Percentiles rank a stretch among this genome's conserved stretches.
phyloP scores from a whole-genome alignment of 2,888 invertebrate genomes.

The Chromoteleia sp. region DNA sequence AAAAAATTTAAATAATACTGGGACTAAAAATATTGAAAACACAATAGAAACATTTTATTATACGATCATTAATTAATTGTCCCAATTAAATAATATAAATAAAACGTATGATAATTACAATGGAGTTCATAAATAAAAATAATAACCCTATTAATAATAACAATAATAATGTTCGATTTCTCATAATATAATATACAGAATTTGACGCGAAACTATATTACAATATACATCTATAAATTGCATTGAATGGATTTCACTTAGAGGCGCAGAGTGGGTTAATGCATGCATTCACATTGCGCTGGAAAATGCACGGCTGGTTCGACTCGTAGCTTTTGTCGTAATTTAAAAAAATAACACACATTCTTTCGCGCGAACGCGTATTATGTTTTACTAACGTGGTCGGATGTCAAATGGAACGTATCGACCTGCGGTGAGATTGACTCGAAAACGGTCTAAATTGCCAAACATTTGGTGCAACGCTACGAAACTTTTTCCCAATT shows the following conservation, averaged over 20 bases:
- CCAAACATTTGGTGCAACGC: conserved; percentile 38
- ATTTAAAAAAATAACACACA: conserved; percentile 50
- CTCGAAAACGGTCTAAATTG: conserved; percentile 35
- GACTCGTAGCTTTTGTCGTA: conserved; percentile 5
- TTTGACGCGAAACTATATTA: conserved; percentile 24
- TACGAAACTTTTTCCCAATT: conserved; percentile 39
- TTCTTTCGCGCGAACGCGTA: conserved; percentile 30
- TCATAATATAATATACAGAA: conserved; percentile 1
- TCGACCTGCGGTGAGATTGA: conserved; percentile 52
- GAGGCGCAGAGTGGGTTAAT: conserved; percentile 31
- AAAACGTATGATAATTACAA: no score
- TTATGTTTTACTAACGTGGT: conserved; percentile 36
- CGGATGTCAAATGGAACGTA: conserved; percentile 55
- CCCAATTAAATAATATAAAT: no score
- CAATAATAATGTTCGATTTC: conserved; percentile 7
- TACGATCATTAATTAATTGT: no score
- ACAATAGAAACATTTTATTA: no score
- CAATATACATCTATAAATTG: conserved; percentile 30
- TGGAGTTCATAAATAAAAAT: no score
- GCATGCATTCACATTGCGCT: conserved; percentile 29
- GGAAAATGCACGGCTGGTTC: conserved; percentile 19
- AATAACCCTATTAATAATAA: no score
- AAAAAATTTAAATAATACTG: no score
- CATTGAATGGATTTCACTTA: conserved; percentile 43
- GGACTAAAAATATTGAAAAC: no score